Evolutionary conservation across 2,113 vertebrate species (phyloP).

Genomic region (Nannospalax galili): DNA sequence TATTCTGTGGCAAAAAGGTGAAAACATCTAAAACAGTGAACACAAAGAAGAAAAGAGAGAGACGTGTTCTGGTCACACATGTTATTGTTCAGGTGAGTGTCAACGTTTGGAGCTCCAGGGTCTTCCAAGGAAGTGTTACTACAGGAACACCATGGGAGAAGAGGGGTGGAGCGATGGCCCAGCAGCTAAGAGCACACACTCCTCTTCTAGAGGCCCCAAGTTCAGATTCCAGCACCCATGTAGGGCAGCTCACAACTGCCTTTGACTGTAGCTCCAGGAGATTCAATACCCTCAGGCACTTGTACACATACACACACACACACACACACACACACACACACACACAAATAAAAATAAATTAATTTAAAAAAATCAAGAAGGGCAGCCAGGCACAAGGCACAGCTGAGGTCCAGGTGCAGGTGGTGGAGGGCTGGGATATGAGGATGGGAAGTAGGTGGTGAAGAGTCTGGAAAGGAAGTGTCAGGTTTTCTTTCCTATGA

Average conservation of each 20-base stretch:
- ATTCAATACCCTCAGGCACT: too few relatives aligned
- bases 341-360: too few relatives aligned
- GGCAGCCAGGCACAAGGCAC: too few relatives aligned
- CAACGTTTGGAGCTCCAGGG: neutral
- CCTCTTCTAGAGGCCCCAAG: too few relatives aligned
- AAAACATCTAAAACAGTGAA: neutral
- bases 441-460: neutral
- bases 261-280: too few relatives aligned
- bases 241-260: too few relatives aligned
- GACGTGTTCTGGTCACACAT: neutral
- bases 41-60: neutral
- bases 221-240: too few relatives aligned
- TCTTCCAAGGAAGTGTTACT: neutral
- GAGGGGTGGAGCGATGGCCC: too few relatives aligned
- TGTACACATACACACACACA: too few relatives aligned
- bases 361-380: too few relatives aligned
- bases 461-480: neutral
- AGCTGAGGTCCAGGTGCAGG: neutral
- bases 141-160: neutral
- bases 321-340: too few relatives aligned
- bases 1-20: neutral
- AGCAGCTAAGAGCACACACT: too few relatives aligned
- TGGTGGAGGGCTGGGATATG: rapidly evolving
- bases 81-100: neutral
- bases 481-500: neutral